Conservation (phyloP, 37 sponge, comb jelly and placozoan genomes). For the Hexactinellida sp. region DNA sequence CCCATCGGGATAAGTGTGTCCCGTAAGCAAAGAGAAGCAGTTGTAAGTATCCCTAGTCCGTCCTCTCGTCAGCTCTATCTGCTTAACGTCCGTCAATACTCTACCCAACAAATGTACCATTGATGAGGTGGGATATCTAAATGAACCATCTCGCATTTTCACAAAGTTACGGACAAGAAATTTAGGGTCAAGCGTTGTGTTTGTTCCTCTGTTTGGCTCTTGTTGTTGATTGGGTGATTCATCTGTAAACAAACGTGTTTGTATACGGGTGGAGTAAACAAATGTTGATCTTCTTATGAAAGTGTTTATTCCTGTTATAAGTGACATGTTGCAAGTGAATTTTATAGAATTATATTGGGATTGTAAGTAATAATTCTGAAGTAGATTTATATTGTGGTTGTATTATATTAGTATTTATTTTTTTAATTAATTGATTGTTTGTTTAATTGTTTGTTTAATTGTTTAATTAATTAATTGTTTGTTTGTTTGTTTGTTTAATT, state of each 20-base stretch:
- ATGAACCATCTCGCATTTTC: neutral
- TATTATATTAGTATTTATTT: neutral
- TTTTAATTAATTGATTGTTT: neutral
- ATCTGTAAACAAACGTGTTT: neutral
- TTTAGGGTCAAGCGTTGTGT: neutral
- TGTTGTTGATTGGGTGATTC: too few relatives aligned
- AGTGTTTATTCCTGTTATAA: neutral
- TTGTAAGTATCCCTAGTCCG: neutral
- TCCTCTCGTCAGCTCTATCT: neutral
- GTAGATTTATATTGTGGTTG: neutral
- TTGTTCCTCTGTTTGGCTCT: too few relatives aligned
- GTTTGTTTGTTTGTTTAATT: neutral
- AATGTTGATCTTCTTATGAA: neutral
- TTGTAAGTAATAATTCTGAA: neutral
- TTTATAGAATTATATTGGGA: neutral
- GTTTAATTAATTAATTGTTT: neutral
- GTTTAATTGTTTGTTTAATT: neutral
- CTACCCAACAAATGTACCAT: neutral
- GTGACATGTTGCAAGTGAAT: neutral
- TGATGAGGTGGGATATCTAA: neutral
- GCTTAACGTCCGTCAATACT: neutral
- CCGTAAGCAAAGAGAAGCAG: neutral
- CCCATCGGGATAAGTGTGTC: neutral
- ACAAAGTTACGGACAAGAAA: neutral
- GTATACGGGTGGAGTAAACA: neutral